Percentiles rank a stretch among this genome's conserved stretches.
Evolutionary conservation across 2,113 vertebrate genomes (phyloP).

Genomic region (Lynx canadensis): DNA sequence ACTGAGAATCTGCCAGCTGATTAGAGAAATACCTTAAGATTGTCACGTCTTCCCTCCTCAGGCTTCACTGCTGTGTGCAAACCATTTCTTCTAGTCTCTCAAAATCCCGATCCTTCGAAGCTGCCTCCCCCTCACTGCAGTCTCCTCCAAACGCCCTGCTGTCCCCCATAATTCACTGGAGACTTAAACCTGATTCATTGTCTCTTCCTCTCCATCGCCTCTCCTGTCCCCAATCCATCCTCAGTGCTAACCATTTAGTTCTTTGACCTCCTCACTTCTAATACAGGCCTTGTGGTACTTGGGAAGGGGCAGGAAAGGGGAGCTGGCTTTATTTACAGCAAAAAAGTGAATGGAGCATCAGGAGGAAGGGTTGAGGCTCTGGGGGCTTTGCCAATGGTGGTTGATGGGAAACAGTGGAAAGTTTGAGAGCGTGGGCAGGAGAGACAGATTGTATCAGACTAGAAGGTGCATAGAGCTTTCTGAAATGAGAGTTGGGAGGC

Average conservation of each 20-base stretch:
- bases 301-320: not conserved
- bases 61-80: not conserved
- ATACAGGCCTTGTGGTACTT: not conserved
- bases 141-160: not conserved
- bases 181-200: not conserved
- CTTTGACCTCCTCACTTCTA: not conserved
- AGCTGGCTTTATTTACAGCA: not conserved
- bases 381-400: not conserved
- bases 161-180: not conserved
- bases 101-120: not conserved
- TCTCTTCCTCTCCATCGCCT: not conserved
- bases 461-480: not conserved
- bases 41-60: not conserved
- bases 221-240: not conserved
- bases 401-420: not conserved
- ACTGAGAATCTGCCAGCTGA: not conserved
- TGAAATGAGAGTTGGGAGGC: not conserved
- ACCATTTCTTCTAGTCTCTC: not conserved
- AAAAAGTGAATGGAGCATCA: not conserved
- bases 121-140: not conserved
- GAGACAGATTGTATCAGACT: not conserved
- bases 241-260: not conserved
- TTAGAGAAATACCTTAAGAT: fast-evolving
- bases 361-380: not conserved
- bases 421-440: not conserved